Base-by-base conservation (phyloP, 2,797 vertebrate genomes). In the Odontamblyopus lacepedii region DNA sequence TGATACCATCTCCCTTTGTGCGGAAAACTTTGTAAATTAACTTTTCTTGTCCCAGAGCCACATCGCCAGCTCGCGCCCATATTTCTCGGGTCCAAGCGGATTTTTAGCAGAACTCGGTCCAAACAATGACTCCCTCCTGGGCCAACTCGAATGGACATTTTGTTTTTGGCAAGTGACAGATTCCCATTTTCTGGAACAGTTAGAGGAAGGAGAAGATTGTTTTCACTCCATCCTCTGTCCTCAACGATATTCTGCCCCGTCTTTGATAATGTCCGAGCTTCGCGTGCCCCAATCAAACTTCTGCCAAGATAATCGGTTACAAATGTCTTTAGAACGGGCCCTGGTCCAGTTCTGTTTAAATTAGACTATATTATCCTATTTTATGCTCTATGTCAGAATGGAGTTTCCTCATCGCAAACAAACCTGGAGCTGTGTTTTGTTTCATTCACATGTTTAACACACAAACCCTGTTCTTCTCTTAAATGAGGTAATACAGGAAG, bases 51-150 rank as follows among this genome's bases (percentile, higher is more conserved):
- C 83, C 69, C 65, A 11, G 2, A 0, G 74, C 72, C 78, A 73
- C 63, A 5, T 61, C 63, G 79, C 72, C 83, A 63, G 65, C 73
- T 12, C 57, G 6, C 7, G 63, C 71, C 71, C 65, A 2, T 62
- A 62, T 71, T 70, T 73, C 35, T 78, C 23, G 63, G 16, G 75
- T 83, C 86, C 78, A 85, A 72, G 78, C 53, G 3, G 80, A 41
- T 85, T 83, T 78, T 79, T 82, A 75, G 71, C 69, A 72, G 76
- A 76, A 62, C 53, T 5, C 63, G 73, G 63, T 77, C 73, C 78
- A 78, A 85, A 81, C 81, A 79, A 78, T 83, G 57, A 73, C 65
- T 23, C 3, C 48, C 71, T 64, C 59, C 63, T 26, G 72, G 62
- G 79, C 79, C 79, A 78, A 69, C 75, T 63, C 11, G 57, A 70